Base-by-base conservation (phyloP, 2,888 invertebrate species). In the Cremastinae sp. region DNA sequence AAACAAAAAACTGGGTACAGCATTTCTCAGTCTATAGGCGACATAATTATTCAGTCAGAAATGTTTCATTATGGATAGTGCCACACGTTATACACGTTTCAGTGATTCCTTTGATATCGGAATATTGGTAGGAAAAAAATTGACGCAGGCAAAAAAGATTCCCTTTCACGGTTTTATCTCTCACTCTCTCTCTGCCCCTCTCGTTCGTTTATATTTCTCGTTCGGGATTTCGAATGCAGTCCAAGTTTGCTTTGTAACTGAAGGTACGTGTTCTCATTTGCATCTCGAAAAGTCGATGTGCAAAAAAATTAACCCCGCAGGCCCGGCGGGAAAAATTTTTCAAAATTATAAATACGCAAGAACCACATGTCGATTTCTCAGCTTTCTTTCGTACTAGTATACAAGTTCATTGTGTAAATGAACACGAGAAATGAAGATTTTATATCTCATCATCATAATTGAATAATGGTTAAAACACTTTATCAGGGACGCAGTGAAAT, bases 31-130 rank as follows among this genome's bases (percentile, higher is more conserved):
- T 37, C 37, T 12, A 47, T 7, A 20, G 5, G 2, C 12, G 56
- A 20, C 49, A 58, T 66, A 45, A 66, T 66, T 66, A 66, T 35
- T 55, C 51, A 62, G 39, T 18, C 49, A n/a, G 39, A 18, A 68
- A 37, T 56, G 41, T 64, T 53, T 75, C 66, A 75, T 75, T 56
- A 68, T 35, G 37, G 64, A 45, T 72, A 72, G 75, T 75, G 68
- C 66, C 49, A 28, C 5, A 45, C 43, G 59, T 22, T 16, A n/a
- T 51, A 14, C 51, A 35, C 58, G 12, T 53, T 16, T 22, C 41
- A 12, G 10, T 45, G 39, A 35, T 69, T 64, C 68, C 66, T 72
- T 72, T 72, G 71, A 72, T 62, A 72, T 58, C 37, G 58, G 37
- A 58, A 47, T 58, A 53, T 58, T 37, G 49, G 56, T 45, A 37